Conservation (phyloP, 2,797 vertebrate species). For the Labroides dimidiatus region DNA sequence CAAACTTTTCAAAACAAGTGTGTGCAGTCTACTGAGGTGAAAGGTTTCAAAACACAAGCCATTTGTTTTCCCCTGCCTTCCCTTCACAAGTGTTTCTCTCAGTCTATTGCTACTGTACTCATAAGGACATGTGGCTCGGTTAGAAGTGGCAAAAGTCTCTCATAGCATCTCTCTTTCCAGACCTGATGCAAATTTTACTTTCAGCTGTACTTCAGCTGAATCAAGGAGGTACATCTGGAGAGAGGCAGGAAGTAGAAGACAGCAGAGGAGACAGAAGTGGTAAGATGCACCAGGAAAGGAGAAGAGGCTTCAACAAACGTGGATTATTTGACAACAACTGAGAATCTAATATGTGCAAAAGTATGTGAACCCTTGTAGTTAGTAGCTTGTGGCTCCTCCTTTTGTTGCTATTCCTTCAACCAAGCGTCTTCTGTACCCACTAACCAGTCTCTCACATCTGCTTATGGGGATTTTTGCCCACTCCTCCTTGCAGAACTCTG, state of each 20-base stretch:
- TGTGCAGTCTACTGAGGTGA: constrained; percentile 16
- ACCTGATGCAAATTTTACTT: constrained; percentile 30
- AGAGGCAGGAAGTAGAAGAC: neutral
- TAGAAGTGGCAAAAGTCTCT: neutral
- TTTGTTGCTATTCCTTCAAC: no score
- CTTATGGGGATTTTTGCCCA: no score
- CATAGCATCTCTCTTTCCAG: neutral
- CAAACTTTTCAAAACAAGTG: constrained; percentile 29
- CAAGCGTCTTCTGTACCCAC: no score
- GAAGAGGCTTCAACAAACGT: no score
- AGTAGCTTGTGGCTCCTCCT: no score
- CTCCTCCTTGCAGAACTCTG: no score
- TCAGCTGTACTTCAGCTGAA: constrained; percentile 50
- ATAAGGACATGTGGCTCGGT: constrained; percentile 8
- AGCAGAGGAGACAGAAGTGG: constrained; percentile 8
- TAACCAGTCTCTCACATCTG: no score
- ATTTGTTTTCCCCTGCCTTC: neutral
- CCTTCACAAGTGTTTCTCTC: neutral
- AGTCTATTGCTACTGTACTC: neutral
- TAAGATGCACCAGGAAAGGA: constrained; percentile 14
- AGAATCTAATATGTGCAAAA: no score
- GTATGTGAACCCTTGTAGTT: no score
- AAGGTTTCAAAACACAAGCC: constrained; percentile 21
- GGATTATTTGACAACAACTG: no score
- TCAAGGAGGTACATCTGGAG: constrained; percentile 30